These are phyloP conservation scores for Diachasma alloeum DNA, from an alignment of 1,140 invertebrate genomes.

Conservation along the genomic window DNA sequence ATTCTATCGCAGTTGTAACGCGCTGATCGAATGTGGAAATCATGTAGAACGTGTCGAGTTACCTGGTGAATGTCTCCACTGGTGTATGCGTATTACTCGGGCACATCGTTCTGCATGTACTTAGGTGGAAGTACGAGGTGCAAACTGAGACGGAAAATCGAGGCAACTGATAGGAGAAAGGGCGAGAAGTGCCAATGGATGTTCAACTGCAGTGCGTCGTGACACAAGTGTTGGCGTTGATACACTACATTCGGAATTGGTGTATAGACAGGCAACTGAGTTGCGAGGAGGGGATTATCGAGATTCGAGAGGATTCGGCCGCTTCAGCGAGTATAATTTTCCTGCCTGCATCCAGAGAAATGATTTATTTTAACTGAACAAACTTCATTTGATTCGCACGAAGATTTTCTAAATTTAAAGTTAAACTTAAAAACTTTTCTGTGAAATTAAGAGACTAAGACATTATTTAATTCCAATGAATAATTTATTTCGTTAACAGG, in stretches of 20 bases:
- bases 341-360: no score
- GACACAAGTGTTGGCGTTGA: conserved; percentile 12
- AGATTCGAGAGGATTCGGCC: not conserved
- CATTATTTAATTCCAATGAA: no score
- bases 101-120: not conserved
- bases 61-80: not conserved
- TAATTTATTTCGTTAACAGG: no score
- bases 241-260: conserved; percentile 7
- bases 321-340: no score
- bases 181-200: not conserved
- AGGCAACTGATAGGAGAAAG: not conserved
- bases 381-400: no score
- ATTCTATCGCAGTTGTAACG: conserved; percentile 20
- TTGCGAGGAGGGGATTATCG: conserved; percentile 14
- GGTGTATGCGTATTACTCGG: not conserved
- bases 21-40: conserved; percentile 21
- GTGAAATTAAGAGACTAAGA: no score
- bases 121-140: not conserved
- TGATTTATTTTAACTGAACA: no score
- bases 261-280: not conserved
- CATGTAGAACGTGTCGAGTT: conserved; percentile 17
- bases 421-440: no score
- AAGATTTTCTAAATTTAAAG: no score
- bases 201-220: conserved; percentile 3
- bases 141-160: not conserved